Evolutionary conservation across 1,140 invertebrate genomes (phyloP).

Genomic region (Danaus plexippus): DNA sequence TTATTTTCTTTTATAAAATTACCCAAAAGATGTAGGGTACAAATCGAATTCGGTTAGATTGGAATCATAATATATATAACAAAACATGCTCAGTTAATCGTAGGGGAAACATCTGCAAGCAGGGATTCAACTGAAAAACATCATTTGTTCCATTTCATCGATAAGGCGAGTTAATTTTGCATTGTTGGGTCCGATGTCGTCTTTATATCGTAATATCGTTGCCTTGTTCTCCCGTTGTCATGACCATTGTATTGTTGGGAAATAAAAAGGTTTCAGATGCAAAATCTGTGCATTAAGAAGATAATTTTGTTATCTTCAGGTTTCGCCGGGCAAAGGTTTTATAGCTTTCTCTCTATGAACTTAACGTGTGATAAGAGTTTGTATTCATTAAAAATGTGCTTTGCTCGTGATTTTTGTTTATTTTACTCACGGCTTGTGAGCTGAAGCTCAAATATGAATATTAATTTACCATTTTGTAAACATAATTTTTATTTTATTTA

Average conservation of each 20-base stretch:
- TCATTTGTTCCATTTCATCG: slow-evolving; percentile 18
- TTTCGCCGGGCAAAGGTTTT: slow-evolving; percentile 22
- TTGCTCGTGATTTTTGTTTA: slow-evolving; percentile 5
- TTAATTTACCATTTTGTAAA: too few species aligned
- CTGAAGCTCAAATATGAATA: too few species aligned
- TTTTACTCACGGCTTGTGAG: neutral
- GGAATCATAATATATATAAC: too few species aligned
- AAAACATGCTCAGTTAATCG: too few species aligned
- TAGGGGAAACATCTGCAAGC: too few species aligned
- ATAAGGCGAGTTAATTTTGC: slow-evolving; percentile 25
- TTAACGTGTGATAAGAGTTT: slow-evolving; percentile 15
- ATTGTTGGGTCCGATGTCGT: slow-evolving; percentile 22
- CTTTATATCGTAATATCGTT: slow-evolving; percentile 23
- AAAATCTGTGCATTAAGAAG: slow-evolving; percentile 18
- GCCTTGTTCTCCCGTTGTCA: slow-evolving; percentile 17
- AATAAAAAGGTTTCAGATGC: slow-evolving; percentile 14
- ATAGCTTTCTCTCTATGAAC: slow-evolving; percentile 14
- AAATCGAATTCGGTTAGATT: too few species aligned
- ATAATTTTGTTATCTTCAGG: slow-evolving; percentile 24
- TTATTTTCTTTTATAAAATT: too few species aligned
- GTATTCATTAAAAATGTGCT: slow-evolving; percentile 16
- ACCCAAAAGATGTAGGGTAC: too few species aligned
- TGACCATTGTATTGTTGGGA: slow-evolving; percentile 20
- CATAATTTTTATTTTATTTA: too few species aligned
- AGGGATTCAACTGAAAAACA: slow-evolving; percentile 6